These are phyloP conservation scores for Furcifer pardalis DNA, from an alignment of 2,797 vertebrate species.

Conservation along the genomic window DNA sequence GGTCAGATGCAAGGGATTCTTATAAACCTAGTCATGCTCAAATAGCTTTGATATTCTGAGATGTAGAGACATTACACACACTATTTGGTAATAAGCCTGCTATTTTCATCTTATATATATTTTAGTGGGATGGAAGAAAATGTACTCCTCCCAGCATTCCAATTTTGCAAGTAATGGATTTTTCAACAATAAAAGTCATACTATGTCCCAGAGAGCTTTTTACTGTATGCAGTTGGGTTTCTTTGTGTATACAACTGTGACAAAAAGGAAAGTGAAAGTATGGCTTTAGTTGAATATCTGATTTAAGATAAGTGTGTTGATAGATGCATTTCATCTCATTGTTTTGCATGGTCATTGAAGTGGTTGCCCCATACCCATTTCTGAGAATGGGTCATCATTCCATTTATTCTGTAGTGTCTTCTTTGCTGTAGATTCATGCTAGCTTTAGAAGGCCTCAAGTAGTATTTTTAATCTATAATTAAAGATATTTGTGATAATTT, in stretches of 20 bases:
- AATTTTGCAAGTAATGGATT: not conserved
- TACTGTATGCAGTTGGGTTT: not conserved
- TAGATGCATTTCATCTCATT: not conserved
- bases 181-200: not conserved
- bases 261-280: not conserved
- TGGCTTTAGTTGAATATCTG: not conserved
- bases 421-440: not conserved
- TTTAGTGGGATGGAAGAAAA: not conserved
- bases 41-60: conserved; percentile 23
- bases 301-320: not conserved
- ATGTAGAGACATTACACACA: not conserved
- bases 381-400: not conserved
- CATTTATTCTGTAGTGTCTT: not conserved
- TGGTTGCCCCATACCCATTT: not conserved
- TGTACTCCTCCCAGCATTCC: conserved; percentile 15
- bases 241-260: not conserved
- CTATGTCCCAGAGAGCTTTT: not conserved
- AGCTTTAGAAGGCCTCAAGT: not conserved
- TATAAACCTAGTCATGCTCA: not conserved
- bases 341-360: not conserved
- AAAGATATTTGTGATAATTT: not conserved
- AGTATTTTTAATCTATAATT: not conserved
- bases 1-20: not conserved
- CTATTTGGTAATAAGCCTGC: not conserved
- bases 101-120: not conserved